Percentiles rank a stretch among this genome's conserved stretches.
phyloP scores from a whole-genome alignment of 2,888 invertebrate species.

The Spilarctia lutea region DNA sequence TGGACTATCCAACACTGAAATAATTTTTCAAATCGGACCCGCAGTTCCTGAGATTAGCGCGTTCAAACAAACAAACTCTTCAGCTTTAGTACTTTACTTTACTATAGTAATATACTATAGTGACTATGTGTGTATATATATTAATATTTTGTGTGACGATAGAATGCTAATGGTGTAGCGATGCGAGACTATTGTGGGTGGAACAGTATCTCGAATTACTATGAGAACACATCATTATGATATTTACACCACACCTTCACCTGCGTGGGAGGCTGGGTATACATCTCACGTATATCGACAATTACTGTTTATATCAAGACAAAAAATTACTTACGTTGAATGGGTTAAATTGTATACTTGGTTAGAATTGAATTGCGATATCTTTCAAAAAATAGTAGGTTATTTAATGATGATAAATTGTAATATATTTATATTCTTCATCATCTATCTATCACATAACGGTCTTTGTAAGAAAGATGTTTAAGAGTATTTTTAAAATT shows the following conservation, averaged over 20 bases:
- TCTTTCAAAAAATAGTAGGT: not conserved
- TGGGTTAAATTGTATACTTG: not conserved
- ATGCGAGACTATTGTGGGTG: constrained; percentile 56
- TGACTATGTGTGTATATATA: not conserved
- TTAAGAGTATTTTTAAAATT: not conserved
- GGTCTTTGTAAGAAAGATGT: not conserved
- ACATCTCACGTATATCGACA: constrained; percentile 29
- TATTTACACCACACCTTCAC: constrained; percentile 53
- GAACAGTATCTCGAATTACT: constrained; percentile 63
- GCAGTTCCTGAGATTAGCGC: too few relatives aligned
- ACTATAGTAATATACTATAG: too few relatives aligned
- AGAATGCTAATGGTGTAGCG: constrained; percentile 44
- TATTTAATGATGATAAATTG: not conserved
- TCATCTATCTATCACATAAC: not conserved
- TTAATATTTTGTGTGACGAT: constrained; percentile 22
- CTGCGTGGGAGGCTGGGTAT: constrained; percentile 52
- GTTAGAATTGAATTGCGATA: not conserved
- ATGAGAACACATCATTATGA: constrained; percentile 63
- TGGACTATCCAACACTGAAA: too few relatives aligned
- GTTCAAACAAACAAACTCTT: too few relatives aligned
- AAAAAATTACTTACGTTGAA: not conserved
- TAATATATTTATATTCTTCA: not conserved
- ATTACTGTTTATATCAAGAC: not conserved
- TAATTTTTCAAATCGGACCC: too few relatives aligned
- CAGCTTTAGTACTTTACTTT: too few relatives aligned